Evolutionary conservation across 2,113 vertebrate genomes (phyloP).

Genomic region (Pterocles burchelli): DNA sequence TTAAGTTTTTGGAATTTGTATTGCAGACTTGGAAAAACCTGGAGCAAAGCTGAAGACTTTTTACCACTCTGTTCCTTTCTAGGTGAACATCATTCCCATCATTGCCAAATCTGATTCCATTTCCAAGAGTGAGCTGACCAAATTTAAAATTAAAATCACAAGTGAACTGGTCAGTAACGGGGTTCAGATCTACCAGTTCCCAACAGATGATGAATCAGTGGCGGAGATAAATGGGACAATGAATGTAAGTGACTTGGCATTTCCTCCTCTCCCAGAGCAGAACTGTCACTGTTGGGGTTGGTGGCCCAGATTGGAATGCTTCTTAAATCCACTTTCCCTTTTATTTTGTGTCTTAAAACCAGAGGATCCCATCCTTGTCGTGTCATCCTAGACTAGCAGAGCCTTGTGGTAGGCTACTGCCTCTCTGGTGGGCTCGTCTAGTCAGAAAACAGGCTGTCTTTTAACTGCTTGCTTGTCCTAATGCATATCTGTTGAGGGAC

Average conservation of each 20-base stretch:
- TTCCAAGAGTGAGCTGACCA: conserved; percentile 96
- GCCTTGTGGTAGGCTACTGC: neutral
- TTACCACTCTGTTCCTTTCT: neutral
- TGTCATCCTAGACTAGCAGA: neutral
- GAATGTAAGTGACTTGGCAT: conserved; percentile 82
- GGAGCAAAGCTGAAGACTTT: neutral
- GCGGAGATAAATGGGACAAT: conserved; percentile 98
- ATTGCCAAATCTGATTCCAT: conserved; percentile 97
- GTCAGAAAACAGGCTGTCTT: neutral
- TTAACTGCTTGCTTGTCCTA: neutral
- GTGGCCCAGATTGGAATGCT: neutral
- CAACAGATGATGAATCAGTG: conserved; percentile 94
- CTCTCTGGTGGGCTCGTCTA: neutral
- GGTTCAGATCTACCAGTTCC: conserved; percentile 98
- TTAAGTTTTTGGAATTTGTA: neutral
- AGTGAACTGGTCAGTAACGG: conserved; percentile 98
- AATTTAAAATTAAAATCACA: conserved; percentile 99
- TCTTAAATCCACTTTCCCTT: neutral
- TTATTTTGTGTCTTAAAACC: neutral
- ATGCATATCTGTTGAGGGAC: neutral
- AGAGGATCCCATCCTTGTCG: neutral
- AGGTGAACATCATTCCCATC: conserved; percentile 99
- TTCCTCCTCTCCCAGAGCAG: neutral
- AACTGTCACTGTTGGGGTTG: neutral
- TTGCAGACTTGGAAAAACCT: neutral